Conservation (phyloP, 2,113 vertebrate species). For the Tachuris rubrigastra region DNA sequence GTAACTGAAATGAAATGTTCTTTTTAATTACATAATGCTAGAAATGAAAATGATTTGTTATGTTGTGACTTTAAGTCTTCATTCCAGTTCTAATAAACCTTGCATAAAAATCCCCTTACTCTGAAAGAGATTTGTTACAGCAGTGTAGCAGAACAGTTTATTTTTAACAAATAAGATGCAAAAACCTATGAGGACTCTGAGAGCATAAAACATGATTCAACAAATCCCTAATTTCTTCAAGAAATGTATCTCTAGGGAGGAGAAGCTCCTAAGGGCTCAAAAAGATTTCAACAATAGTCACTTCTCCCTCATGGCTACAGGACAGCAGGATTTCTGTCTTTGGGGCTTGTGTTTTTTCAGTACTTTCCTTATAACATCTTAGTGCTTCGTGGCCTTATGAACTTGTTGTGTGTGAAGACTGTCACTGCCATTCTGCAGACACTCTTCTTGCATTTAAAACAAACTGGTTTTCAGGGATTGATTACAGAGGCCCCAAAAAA, state of each 20-base stretch:
- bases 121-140: neutral
- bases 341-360: neutral
- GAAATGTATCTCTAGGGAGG: neutral
- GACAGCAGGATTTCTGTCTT: neutral
- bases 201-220: neutral
- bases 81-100: constrained; percentile 10
- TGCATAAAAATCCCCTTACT: neutral
- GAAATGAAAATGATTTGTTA: neutral
- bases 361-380: neutral
- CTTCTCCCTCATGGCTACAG: neutral
- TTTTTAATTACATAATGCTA: constrained; percentile 24
- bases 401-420: neutral
- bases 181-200: neutral
- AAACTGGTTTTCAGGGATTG: neutral
- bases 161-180: neutral
- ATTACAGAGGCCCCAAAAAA: neutral
- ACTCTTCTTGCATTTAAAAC: neutral
- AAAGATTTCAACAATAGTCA: neutral
- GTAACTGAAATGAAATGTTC: neutral
- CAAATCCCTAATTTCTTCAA: neutral
- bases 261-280: neutral
- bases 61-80: neutral
- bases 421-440: neutral
- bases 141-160: neutral
- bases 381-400: neutral